Evolutionary conservation across 2,888 invertebrate genomes (phyloP).

Genomic region (Matsumyia berberina): DNA sequence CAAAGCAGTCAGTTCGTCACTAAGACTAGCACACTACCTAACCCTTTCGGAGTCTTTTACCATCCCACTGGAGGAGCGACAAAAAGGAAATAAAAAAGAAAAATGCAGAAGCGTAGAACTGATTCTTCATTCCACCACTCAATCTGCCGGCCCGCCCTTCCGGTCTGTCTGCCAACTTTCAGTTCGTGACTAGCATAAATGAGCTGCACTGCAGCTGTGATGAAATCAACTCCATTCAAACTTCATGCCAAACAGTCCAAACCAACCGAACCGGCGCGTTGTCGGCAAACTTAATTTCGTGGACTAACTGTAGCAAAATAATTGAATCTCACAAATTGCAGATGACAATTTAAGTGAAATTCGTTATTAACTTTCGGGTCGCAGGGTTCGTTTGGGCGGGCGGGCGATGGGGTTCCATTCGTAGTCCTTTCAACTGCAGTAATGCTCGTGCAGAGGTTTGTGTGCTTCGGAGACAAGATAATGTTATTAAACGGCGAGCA

Average conservation of each 20-base stretch:
- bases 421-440: conserved; percentile 25
- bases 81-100: conserved; percentile 1
- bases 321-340: conserved; percentile 75
- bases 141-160: conserved; percentile 20
- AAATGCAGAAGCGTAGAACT: conserved; percentile 33
- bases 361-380: conserved; percentile 52
- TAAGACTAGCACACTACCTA: conserved; percentile 16
- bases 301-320: conserved; percentile 68
- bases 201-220: conserved; percentile 66
- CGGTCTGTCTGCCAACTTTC: conserved; percentile 34
- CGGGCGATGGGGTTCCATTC: not conserved
- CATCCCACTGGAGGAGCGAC: not conserved
- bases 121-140: conserved; percentile 64
- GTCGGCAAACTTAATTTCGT: conserved; percentile 66
- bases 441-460: not conserved
- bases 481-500: conserved; percentile 14
- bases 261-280: conserved; percentile 34
- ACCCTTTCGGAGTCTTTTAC: conserved; percentile 37
- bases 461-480: conserved; percentile 3
- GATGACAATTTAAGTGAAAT: conserved; percentile 76
- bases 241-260: conserved; percentile 46
- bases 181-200: conserved; percentile 74
- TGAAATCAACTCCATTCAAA: conserved; percentile 72
- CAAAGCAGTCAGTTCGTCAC: conserved; percentile 41
- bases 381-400: conserved; percentile 7